These are phyloP conservation scores for Drosophila asahinai DNA, from an alignment of 1,140 invertebrate species.

Conservation along the genomic window DNA sequence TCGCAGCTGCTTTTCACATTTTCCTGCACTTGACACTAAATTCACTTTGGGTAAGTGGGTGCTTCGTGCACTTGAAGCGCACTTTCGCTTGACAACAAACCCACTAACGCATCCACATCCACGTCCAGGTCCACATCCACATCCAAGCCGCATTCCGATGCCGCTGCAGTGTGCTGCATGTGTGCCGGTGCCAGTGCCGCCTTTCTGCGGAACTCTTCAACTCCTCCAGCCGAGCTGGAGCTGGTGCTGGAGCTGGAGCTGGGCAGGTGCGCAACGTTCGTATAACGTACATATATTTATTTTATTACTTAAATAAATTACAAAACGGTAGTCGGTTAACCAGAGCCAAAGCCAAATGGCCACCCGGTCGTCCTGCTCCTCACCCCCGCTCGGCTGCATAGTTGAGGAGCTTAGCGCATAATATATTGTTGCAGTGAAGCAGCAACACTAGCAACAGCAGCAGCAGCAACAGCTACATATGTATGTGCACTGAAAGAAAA, in stretches of 20 bases:
- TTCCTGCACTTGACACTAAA: slow-evolving; percentile 83
- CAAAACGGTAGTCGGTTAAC: slow-evolving; percentile 82
- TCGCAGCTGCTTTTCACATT: slow-evolving; percentile 80
- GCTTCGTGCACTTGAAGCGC: slow-evolving; percentile 74
- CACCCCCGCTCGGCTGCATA: slow-evolving; percentile 34
- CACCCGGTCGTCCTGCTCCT: slow-evolving; percentile 19
- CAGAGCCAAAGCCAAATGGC: slow-evolving; percentile 76
- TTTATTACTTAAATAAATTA: slow-evolving; percentile 84
- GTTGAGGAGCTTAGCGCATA: slow-evolving; percentile 71
- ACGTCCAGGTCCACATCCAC: background rate
- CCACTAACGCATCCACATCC: slow-evolving; percentile 34
- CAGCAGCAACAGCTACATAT: background rate
- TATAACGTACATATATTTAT: slow-evolving; percentile 72
- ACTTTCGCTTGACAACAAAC: slow-evolving; percentile 70
- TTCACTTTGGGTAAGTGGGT: slow-evolving; percentile 83
- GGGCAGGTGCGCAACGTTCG: slow-evolving; percentile 50
- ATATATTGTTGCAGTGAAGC: slow-evolving; percentile 66
- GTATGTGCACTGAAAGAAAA: slow-evolving; percentile 14
- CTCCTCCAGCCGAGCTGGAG: slow-evolving; percentile 14
- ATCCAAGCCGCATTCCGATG: slow-evolving; percentile 6
- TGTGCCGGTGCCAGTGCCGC: background rate
- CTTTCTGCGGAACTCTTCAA: slow-evolving; percentile 23
- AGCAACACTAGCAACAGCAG: slow-evolving; percentile 17
- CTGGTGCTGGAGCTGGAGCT: background rate
- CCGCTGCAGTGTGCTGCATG: slow-evolving; percentile 5